A percentile compares a stretch with the other conserved stretches of the same genome.
Evolutionary conservation across 2,113 vertebrate genomes (phyloP).

Genomic region (Xenopus tropicalis): DNA sequence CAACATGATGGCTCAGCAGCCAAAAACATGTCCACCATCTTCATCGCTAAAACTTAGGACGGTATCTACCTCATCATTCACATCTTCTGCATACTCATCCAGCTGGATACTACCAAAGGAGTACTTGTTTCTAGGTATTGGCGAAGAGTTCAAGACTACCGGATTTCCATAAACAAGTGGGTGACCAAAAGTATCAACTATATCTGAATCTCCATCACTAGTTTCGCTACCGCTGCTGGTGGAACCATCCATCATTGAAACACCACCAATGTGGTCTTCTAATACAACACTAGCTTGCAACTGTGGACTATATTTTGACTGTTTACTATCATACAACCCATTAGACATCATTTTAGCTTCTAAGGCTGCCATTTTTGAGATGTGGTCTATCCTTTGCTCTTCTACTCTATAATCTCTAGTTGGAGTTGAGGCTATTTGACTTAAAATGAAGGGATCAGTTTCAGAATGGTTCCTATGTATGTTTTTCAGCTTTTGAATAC

Average conservation of each 20-base stretch:
- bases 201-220: constrained; percentile 82
- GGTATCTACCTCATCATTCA: constrained; percentile 61
- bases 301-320: constrained; percentile 54
- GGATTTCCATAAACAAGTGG: constrained; percentile 64
- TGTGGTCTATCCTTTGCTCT: constrained; percentile 56
- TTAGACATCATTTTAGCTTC: constrained; percentile 76
- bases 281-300: constrained; percentile 39
- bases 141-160: constrained; percentile 60
- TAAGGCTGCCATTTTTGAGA: constrained; percentile 56
- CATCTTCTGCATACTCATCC: constrained; percentile 65
- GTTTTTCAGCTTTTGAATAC: constrained; percentile 57
- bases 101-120: constrained; percentile 75
- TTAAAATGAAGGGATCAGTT: constrained; percentile 76
- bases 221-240: constrained; percentile 86
- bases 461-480: constrained; percentile 65
- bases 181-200: constrained; percentile 61
- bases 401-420: constrained; percentile 51
- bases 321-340: constrained; percentile 62
- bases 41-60: constrained; percentile 72
- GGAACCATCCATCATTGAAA: constrained; percentile 77
- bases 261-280: constrained; percentile 57
- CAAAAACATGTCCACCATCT: constrained; percentile 69
- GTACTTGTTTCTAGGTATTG: constrained; percentile 68
- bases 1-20: constrained; percentile 54
- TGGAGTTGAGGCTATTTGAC: constrained; percentile 61